Percentiles rank a stretch among this genome's conserved stretches.
Evolutionary conservation across 2,113 vertebrate species (phyloP).

Genomic region (Cyanoramphus novaezelandiae): DNA sequence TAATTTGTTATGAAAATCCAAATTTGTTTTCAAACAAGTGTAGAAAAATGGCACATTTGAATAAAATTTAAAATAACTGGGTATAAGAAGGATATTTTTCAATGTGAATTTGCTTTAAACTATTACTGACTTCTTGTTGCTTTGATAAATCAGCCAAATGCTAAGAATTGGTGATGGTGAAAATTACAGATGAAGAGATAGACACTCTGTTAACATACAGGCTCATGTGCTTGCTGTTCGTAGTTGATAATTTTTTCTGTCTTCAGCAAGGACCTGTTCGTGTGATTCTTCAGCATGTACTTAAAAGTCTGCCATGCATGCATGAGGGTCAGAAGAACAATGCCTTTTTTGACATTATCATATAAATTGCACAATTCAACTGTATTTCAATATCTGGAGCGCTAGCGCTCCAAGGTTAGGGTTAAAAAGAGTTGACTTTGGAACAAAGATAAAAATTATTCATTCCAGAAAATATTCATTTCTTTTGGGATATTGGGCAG

Average conservation of each 20-base stretch:
- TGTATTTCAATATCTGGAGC: not conserved
- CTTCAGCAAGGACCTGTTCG: not conserved
- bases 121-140: not conserved
- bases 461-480: not conserved
- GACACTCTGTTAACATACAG: not conserved
- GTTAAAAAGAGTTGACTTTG: not conserved
- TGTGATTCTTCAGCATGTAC: not conserved
- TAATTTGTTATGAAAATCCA: not conserved
- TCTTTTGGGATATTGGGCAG: not conserved
- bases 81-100: not conserved
- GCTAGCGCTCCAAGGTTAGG: not conserved
- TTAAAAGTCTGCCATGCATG: not conserved
- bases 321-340: not conserved
- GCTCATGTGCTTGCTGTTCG: not conserved
- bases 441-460: not conserved
- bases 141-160: not conserved
- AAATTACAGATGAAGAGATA: not conserved
- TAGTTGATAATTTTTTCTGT: not conserved
- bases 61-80: not conserved
- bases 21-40: not conserved
- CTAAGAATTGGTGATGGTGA: not conserved
- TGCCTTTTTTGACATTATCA: not conserved
- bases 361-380: not conserved
- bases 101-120: not conserved
- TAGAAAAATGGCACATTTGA: not conserved